Base-by-base conservation (phyloP, 1,140 invertebrate genomes). In the Choristoneura fumiferana region DNA sequence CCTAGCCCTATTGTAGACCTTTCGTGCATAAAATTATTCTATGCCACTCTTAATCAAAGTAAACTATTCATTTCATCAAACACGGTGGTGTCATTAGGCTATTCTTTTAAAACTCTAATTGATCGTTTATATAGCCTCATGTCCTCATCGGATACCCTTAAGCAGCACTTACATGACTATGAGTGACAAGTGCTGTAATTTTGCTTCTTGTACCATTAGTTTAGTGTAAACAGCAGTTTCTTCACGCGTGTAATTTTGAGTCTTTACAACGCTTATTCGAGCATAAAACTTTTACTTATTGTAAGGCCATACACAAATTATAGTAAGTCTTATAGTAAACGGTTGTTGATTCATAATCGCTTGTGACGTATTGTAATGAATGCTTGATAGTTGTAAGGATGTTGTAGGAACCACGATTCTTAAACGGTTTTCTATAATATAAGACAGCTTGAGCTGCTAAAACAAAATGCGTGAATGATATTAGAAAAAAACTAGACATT, bases 221-320 rank as follows among this genome's bases (percentile, higher is more conserved):
- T 29, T 66, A 60, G 71, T 71, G 75, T 73, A 78, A 79, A 78
- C 55, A 67, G 61, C 58, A 68, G 55, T 60, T 49, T 58, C 63
- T 63, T 69, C 64, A 68, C 71, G 72, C 77, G 65, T 83, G 73
- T 74, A 81, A 80, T 82, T 78, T 69, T 39, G 63, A 63, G 66
- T 65, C 65, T 62, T 66, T 60, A 54, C 40, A 58, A 61, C 54
- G 68, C 65, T 75, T 71, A 74, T 71, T 78, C 64, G 70, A 70
- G 72, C 73, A 61, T 76, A n/a, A n/a, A 49, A 17, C 22, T 49
- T 49, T 49, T 33, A 49, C 40, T 45, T 45, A 8, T 17, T 45
- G 40, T 18, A 15, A 8, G 12, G 0, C 22, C 2, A 29, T 52
- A 17, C n/a, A 10, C 52, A 54, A 54, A 22, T 9, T n/a, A 36